Percentiles rank a stretch among this genome's conserved stretches.
Conservation (phyloP, 2,113 vertebrate species). For the Jaculus jaculus region DNA sequence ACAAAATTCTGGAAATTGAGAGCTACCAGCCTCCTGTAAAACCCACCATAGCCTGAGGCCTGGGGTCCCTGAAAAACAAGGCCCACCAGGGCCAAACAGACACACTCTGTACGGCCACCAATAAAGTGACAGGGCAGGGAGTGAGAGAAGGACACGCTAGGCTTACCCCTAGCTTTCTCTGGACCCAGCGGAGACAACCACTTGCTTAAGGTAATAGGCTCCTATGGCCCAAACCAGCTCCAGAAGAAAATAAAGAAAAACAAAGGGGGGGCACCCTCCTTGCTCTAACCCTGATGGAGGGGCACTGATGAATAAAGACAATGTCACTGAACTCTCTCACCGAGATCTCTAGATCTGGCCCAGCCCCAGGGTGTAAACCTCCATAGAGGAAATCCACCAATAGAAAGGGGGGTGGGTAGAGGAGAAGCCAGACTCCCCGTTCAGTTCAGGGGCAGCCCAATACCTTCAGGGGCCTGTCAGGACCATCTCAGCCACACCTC, state of each 20-base stretch:
- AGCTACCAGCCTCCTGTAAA: background rate
- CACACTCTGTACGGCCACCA: background rate
- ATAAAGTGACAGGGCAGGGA: background rate
- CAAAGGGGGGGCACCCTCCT: background rate
- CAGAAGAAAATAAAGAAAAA: background rate
- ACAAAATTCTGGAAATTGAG: background rate
- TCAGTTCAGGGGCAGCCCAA: background rate
- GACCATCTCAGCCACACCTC: background rate
- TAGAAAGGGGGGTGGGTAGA: background rate
- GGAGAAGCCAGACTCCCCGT: no score
- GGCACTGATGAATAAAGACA: background rate
- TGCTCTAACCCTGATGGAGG: background rate
- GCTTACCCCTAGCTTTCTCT: background rate
- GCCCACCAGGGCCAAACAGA: background rate
- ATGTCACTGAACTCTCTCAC: background rate
- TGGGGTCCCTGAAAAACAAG: background rate
- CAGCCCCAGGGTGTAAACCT: background rate
- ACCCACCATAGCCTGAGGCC: background rate
- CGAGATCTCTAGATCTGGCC: background rate
- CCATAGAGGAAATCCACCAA: background rate
- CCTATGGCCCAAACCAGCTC: background rate
- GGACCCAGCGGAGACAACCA: background rate
- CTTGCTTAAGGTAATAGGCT: background rate
- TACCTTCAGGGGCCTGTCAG: accelerated
- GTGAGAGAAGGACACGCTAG: background rate